Percentiles rank a stretch among this genome's conserved stretches.
These are phyloP conservation scores for Ptiloglossa arizonensis DNA, from an alignment of 1,140 invertebrate species.

Conservation along the genomic window DNA sequence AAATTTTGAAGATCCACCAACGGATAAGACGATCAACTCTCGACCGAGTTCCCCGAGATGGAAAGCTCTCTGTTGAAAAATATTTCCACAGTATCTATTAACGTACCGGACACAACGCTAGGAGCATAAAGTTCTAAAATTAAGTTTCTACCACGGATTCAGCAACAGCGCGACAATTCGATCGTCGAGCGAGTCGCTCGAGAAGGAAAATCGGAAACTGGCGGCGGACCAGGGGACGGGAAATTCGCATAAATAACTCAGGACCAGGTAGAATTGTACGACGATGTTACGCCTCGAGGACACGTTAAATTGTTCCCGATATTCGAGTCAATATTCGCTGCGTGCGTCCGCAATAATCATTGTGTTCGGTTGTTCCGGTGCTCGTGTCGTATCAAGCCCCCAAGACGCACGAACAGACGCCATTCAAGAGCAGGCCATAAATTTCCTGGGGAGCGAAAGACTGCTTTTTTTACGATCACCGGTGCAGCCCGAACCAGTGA, in stretches of 20 bases:
- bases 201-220: not conserved
- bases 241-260: constrained; percentile 38
- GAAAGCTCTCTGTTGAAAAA: no score
- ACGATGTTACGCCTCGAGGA: constrained; percentile 40
- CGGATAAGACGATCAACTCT: no score
- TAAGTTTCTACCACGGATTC: no score
- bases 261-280: constrained; percentile 8
- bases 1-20: no score
- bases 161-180: no score
- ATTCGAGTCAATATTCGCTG: constrained; percentile 3
- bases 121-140: no score
- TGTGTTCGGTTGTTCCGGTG: constrained; percentile 55
- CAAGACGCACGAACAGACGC: constrained; percentile 51
- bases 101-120: no score
- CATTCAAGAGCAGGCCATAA: constrained; percentile 48
- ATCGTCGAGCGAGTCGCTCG: not conserved
- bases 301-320: constrained; percentile 34
- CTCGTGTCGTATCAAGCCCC: constrained; percentile 64
- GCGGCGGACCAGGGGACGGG: not conserved
- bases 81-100: no score
- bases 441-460: constrained; percentile 47
- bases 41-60: no score
- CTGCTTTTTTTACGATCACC: constrained; percentile 27
- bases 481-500: constrained; percentile 17
- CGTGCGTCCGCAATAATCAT: constrained; percentile 28